Percentiles rank a stretch among this genome's conserved stretches.
These are phyloP conservation scores for Fukomys damarensis DNA, from an alignment of 2,113 vertebrate genomes.

Conservation along the genomic window DNA sequence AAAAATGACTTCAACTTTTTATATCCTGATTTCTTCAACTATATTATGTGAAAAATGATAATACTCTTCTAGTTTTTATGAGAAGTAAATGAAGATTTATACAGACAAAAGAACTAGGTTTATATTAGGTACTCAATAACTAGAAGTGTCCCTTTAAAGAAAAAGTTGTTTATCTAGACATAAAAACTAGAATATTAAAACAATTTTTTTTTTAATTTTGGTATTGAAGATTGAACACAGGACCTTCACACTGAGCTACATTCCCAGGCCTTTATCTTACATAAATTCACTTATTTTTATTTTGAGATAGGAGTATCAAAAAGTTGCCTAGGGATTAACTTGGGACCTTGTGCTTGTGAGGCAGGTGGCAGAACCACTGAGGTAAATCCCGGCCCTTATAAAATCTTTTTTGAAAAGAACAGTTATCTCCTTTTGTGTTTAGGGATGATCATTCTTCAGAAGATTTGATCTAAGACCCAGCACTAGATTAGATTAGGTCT, in stretches of 20 bases:
- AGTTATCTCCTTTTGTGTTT: not conserved
- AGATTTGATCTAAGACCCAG: slow-evolving; percentile 32
- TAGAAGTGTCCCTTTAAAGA: slow-evolving; percentile 20
- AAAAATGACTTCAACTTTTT: slow-evolving; percentile 61
- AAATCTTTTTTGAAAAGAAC: slow-evolving; percentile 39
- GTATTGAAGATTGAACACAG: not conserved
- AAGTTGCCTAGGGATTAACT: not conserved
- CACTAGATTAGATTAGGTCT: not conserved
- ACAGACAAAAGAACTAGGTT: slow-evolving; percentile 26
- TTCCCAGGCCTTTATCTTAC: not conserved
- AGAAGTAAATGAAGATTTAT: slow-evolving; percentile 42
- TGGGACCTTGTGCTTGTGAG: too few relatives aligned
- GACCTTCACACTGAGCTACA: not conserved
- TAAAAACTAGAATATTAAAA: slow-evolving; percentile 40
- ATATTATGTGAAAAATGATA: slow-evolving; percentile 37
- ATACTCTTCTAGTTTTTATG: slow-evolving; percentile 36
- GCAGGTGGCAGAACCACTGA: too few relatives aligned
- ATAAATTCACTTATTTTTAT: not conserved
- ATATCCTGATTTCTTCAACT: slow-evolving; percentile 40
- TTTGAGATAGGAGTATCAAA: not conserved
- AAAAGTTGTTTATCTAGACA: not conserved
- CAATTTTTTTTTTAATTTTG: not conserved
- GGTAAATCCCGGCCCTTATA: too few relatives aligned
- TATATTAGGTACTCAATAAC: slow-evolving; percentile 47
- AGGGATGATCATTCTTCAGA: slow-evolving; percentile 21